Evolutionary conservation across 2,113 vertebrate species (phyloP).

Genomic region (Malurus elegans): DNA sequence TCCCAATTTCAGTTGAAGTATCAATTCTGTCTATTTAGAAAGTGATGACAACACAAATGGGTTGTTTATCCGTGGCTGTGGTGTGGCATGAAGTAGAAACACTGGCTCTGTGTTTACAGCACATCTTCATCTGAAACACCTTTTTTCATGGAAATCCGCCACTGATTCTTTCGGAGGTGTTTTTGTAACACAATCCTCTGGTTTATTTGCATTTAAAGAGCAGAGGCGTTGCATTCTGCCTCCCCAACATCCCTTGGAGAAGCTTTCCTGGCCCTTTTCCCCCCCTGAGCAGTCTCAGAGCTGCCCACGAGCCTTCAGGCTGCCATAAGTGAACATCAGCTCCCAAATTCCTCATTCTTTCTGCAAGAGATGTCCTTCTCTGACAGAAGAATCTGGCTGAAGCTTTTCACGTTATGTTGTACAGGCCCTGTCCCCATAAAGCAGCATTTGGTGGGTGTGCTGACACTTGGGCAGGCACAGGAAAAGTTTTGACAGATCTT

Average conservation of each 20-base stretch:
- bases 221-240: neutral
- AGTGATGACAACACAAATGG: neutral
- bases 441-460: neutral
- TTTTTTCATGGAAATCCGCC: neutral
- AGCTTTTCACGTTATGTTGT: neutral
- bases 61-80: neutral
- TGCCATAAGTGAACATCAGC: neutral
- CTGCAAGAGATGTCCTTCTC: neutral
- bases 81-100: neutral
- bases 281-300: neutral
- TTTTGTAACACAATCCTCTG: accelerated
- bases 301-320: neutral
- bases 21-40: neutral
- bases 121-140: neutral
- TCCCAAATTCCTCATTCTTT: neutral
- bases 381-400: neutral
- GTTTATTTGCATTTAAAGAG: neutral
- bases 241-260: neutral
- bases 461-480: neutral
- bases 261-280: neutral
- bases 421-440: neutral
- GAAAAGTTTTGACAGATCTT: neutral
- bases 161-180: neutral
- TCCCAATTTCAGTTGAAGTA: neutral
- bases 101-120: neutral